A percentile compares a stretch with the other conserved stretches of the same genome.
phyloP scores from a whole-genome alignment of 1,140 invertebrate genomes.

The Pseudomyrmex concolor region DNA sequence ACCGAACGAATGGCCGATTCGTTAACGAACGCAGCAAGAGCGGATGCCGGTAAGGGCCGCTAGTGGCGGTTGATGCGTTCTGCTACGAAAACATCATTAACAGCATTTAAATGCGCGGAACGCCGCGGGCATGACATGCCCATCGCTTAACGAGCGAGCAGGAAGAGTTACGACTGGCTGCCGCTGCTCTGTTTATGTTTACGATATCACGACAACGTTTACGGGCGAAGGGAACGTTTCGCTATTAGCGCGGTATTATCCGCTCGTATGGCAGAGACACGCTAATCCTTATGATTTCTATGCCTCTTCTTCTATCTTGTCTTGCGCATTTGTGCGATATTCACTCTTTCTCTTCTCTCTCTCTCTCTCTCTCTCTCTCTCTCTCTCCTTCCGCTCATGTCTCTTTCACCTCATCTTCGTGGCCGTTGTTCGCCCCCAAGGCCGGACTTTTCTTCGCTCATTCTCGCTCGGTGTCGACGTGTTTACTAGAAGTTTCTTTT shows the following conservation, averaged over 20 bases:
- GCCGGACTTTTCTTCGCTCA: slow-evolving; percentile 61
- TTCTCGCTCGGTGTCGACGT: slow-evolving; percentile 33
- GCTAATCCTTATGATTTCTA: slow-evolving; percentile 75
- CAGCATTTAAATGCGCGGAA: slow-evolving; percentile 75
- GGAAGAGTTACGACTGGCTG: slow-evolving; percentile 73
- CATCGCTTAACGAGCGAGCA: slow-evolving; percentile 76
- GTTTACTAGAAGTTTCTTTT: slow-evolving; percentile 50
- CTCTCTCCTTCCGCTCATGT: not conserved
- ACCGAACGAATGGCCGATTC: slow-evolving; percentile 34
- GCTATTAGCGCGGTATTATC: slow-evolving; percentile 74
- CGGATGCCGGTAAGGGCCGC: not conserved
- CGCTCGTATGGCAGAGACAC: slow-evolving; percentile 71
- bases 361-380: too few relatives aligned
- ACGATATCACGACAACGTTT: slow-evolving; percentile 76
- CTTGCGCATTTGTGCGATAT: slow-evolving; percentile 59
- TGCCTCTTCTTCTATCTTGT: slow-evolving; percentile 29
- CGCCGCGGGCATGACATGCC: slow-evolving; percentile 67
- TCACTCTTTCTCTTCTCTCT: not conserved
- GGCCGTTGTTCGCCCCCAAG: slow-evolving; percentile 47
- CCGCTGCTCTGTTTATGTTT: slow-evolving; percentile 75
- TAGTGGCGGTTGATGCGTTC: slow-evolving; percentile 44
- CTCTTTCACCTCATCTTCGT: slow-evolving; percentile 58
- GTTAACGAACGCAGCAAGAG: slow-evolving; percentile 18
- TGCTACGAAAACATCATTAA: slow-evolving; percentile 76
- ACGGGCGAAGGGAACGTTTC: slow-evolving; percentile 73